A percentile compares a stretch with the other conserved stretches of the same genome.
These are phyloP conservation scores for Aleiodes sp. DNA, from an alignment of 1,140 invertebrate genomes.

Conservation along the genomic window DNA sequence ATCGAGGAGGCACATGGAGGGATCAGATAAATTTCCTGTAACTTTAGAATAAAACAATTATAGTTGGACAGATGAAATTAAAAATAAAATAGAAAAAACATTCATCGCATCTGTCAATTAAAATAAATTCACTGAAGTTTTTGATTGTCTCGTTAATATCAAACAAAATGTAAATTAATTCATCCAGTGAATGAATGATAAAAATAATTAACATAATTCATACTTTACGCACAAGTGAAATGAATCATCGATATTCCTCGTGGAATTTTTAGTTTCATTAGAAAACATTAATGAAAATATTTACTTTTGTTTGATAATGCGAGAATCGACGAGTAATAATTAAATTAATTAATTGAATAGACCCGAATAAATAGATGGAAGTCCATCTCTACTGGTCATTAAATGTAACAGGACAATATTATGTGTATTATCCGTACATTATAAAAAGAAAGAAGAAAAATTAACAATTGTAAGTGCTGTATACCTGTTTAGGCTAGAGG, in stretches of 20 bases:
- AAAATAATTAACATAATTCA: background rate
- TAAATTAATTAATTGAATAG: conserved; percentile 19
- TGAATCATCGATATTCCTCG: background rate
- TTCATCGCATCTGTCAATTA: too few species aligned
- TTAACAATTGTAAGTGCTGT: conserved; percentile 35
- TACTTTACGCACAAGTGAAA: conserved; percentile 4
- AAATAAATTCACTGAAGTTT: too few species aligned
- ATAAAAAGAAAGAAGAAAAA: conserved; percentile 33
- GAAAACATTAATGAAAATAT: background rate
- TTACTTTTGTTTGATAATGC: background rate
- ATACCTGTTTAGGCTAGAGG: conserved; percentile 32
- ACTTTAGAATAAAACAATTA: background rate
- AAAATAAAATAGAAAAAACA: too few species aligned
- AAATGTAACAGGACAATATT: conserved; percentile 57
- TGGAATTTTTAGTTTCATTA: background rate
- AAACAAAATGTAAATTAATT: background rate
- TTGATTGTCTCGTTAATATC: background rate
- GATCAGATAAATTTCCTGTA: conserved; percentile 18
- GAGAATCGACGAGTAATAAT: background rate
- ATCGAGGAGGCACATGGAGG: conserved; percentile 1
- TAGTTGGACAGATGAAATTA: too few species aligned
- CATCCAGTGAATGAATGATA: background rate
- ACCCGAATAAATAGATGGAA: conserved; percentile 17
- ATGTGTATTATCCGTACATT: conserved; percentile 42
- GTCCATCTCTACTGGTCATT: conserved; percentile 48